phyloP scores from a whole-genome alignment of 1,140 invertebrate species.

The Drosophila oshimai region DNA sequence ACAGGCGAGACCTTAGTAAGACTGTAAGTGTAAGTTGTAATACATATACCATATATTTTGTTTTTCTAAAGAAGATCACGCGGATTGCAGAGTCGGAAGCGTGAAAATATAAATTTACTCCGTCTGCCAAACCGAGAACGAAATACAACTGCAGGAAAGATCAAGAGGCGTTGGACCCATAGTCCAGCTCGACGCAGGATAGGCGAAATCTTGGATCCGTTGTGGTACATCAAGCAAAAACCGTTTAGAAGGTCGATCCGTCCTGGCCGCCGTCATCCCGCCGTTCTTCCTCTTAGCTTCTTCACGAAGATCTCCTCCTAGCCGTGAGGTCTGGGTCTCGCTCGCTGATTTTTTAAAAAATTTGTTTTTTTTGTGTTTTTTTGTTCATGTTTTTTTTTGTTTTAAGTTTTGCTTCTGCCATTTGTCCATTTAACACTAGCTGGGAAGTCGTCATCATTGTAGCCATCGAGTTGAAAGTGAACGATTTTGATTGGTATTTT shows the following conservation, averaged over 20 bases:
- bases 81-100: neutral
- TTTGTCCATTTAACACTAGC: slow-evolving; percentile 36
- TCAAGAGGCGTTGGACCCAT: neutral
- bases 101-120: slow-evolving; percentile 16
- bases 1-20: neutral
- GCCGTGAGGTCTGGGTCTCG: slow-evolving; percentile 15
- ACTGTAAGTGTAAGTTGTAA: slow-evolving; percentile 16
- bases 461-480: slow-evolving; percentile 72
- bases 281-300: neutral
- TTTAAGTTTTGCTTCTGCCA: slow-evolving; percentile 21
- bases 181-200: neutral
- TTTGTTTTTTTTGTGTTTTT: slow-evolving; percentile 1
- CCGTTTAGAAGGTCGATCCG: neutral
- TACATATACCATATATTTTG: slow-evolving; percentile 18
- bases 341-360: slow-evolving; percentile 19
- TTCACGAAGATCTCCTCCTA: neutral
- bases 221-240: slow-evolving; percentile 7
- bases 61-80: slow-evolving; percentile 15
- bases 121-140: slow-evolving; percentile 17
- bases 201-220: neutral
- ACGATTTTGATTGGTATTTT: slow-evolving; percentile 63
- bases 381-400: slow-evolving; percentile 21
- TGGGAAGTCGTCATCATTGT: slow-evolving; percentile 46
- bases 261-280: neutral
- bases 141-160: slow-evolving; percentile 19